Evolutionary conservation across 2,888 invertebrate genomes (phyloP).

Genomic region (Amphimallon solstitiale): DNA sequence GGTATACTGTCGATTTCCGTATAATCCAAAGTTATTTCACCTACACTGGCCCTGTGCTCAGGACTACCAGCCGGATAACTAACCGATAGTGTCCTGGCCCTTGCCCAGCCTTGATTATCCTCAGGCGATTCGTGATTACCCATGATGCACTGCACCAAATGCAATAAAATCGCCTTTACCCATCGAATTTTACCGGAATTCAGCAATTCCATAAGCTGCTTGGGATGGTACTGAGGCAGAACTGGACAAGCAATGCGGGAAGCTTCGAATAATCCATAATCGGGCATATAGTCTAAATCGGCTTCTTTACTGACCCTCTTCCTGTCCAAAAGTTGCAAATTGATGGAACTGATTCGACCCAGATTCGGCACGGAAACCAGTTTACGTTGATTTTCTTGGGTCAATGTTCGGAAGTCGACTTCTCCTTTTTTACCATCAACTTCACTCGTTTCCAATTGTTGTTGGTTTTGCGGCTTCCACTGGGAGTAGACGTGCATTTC

Average conservation of each 20-base stretch:
- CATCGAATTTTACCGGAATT: slow-evolving; percentile 98
- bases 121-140: slow-evolving; percentile 65
- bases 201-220: slow-evolving; percentile 96
- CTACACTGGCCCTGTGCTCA: slow-evolving; percentile 81
- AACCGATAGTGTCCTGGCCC: slow-evolving; percentile 89
- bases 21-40: slow-evolving; percentile 90
- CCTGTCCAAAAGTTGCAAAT: slow-evolving; percentile 80
- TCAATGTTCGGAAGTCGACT: slow-evolving; percentile 74
- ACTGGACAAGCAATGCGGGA: slow-evolving; percentile 97
- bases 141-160: slow-evolving; percentile 84
- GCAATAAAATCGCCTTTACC: slow-evolving; percentile 97
- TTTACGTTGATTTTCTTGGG: slow-evolving; percentile 74
- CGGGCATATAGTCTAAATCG: slow-evolving; percentile 85
- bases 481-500: slow-evolving; percentile 99
- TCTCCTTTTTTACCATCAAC: slow-evolving; percentile 70
- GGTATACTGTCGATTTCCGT: slow-evolving; percentile 98
- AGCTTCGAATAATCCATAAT: slow-evolving; percentile 96
- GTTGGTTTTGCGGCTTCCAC: slow-evolving; percentile 81
- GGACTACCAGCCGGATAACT: slow-evolving; percentile 87
- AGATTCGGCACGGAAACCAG: slow-evolving; percentile 80
- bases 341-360: slow-evolving; percentile 85
- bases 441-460: slow-evolving; percentile 71
- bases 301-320: slow-evolving; percentile 66
- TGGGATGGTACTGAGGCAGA: slow-evolving; percentile 98
- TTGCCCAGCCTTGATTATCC: slow-evolving; percentile 76